Evolutionary conservation across 23 tunicate genomes (phyloP), one percentile per base, ranked within the genome.

Genomic region (Botrylloides violaceus): DNA sequence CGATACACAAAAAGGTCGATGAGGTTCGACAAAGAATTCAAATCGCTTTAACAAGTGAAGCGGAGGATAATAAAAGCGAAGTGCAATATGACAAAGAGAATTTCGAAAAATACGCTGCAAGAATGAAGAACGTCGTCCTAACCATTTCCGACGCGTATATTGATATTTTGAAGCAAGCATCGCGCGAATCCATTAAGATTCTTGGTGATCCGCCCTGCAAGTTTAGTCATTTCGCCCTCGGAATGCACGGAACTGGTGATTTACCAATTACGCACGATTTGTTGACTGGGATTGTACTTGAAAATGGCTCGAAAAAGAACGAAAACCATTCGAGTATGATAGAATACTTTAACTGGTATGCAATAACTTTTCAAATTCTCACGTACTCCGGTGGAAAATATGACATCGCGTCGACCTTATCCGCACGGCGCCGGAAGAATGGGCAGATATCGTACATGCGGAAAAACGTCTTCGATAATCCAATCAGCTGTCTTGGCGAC

Each of bases 311-410:
- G 2, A 62, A 61, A 2, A 62, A 61, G 20, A 32, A 62, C 35
- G 63, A 39, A 66, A 71, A 78, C 28, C 64, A 71, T 29, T 59
- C 32, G 18, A 21, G 39, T 31, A 37, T 39, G 32, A 20, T 71
- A 6, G 61, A 83, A 25, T 77, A 83, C 56, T 83, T 83, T 77
- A 57, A 71, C 27, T 83, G 90, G 90, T 83, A 57, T 64, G 25
- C 78, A 15, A 61, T 77, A 2, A 68, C 76, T 15, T 83, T 83
- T 48, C 90, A 83, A 71, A 29, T 77, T 28, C 70, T 83, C 38
- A 3, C 76, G 29, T 37, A 76, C 18, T 36, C 61, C 33, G 47
- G 77, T 23, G 81, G 81, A 15, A 80, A 82, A 66, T 76, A 76
- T 25, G 59, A 66, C 2, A 28, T 82, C 9, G n/a, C n/a, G n/a